These are phyloP conservation scores for Lasioglossum calceatum DNA, from an alignment of 2,888 invertebrate genomes.

Conservation along the genomic window DNA sequence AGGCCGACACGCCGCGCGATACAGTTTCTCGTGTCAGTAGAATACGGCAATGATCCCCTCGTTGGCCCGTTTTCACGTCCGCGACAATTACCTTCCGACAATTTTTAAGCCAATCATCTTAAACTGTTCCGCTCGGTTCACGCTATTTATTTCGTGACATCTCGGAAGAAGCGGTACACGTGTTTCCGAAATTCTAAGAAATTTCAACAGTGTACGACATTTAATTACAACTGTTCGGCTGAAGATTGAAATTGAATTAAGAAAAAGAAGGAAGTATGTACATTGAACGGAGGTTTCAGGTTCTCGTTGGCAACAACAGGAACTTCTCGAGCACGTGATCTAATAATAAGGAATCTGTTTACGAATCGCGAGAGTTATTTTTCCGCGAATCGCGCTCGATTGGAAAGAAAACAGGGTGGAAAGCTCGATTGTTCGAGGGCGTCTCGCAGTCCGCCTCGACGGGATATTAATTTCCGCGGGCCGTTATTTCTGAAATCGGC, in stretches of 20 bases:
- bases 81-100: constrained; percentile 28
- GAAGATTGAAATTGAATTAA: not conserved
- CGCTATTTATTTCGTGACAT: not conserved
- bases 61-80: constrained; percentile 48
- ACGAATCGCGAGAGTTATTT: not conserved
- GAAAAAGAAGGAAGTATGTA: not conserved
- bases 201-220: not conserved
- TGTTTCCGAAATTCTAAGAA: not conserved
- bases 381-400: not conserved
- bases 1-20: constrained; percentile 74
- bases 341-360: constrained; percentile 1
- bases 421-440: not conserved
- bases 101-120: not conserved
- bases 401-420: too few species aligned
- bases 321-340: not conserved
- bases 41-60: constrained; percentile 67
- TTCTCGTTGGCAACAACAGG: not conserved
- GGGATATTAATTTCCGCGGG: constrained; percentile 80
- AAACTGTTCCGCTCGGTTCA: not conserved
- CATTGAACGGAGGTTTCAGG: not conserved
- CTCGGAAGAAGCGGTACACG: not conserved
- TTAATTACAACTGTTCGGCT: not conserved
- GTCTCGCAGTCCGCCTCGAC: constrained; percentile 42
- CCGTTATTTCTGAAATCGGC: constrained; percentile 83
- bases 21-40: constrained; percentile 68